Conservation (phyloP, 1,140 invertebrate genomes). For the Venturia canescens region DNA sequence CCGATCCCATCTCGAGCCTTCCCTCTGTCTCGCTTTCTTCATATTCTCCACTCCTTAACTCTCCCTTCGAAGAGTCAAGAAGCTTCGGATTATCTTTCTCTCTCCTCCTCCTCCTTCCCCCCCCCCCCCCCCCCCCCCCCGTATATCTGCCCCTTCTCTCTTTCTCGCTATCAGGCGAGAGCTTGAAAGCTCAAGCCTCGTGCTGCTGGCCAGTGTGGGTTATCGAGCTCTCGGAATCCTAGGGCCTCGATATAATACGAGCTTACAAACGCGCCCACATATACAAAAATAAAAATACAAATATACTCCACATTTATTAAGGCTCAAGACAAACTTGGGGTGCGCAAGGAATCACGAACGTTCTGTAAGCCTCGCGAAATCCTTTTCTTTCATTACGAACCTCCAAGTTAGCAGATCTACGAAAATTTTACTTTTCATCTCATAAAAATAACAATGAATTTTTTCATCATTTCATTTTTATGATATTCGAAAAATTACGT, state of each 20-base stretch:
- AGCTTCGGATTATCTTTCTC: constrained; percentile 40
- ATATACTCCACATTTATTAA: no score
- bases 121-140: not conserved
- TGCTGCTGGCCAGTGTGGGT: constrained; percentile 48
- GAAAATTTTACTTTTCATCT: no score
- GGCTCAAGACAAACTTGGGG: not conserved
- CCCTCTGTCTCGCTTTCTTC: constrained; percentile 21
- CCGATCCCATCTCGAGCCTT: constrained; percentile 63
- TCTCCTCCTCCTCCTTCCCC: not conserved
- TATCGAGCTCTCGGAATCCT: constrained; percentile 66
- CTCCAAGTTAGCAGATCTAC: no score
- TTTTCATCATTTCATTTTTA: no score
- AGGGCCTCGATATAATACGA: constrained; percentile 61
- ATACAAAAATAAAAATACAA: no score
- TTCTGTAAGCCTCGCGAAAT: not conserved
- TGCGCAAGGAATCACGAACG: constrained; percentile 19
- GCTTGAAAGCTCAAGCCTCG: not conserved
- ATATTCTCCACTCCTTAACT: not conserved
- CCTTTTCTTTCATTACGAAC: not conserved
- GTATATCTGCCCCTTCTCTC: constrained; percentile 4
- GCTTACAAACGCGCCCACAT: not conserved
- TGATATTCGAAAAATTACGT: no score
- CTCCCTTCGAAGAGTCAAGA: constrained; percentile 54
- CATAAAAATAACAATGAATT: no score
- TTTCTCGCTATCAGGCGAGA: not conserved